phyloP scores from a whole-genome alignment of 2,797 vertebrate species.

The Platyrinchus mystaceus region DNA sequence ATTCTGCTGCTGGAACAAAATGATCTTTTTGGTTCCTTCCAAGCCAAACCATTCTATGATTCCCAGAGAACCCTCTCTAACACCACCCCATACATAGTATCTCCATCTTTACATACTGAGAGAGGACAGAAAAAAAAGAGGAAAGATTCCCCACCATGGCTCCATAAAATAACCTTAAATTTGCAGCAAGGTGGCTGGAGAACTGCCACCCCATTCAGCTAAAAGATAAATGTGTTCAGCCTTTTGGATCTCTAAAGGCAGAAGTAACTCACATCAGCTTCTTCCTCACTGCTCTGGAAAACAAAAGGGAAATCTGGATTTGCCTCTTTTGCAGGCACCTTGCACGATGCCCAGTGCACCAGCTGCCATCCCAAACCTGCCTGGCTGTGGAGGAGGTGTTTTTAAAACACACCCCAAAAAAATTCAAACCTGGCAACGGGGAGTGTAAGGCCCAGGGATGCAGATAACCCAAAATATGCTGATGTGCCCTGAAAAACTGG shows the following conservation, averaged over 20 bases:
- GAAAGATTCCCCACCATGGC: background rate
- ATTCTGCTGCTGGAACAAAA: background rate
- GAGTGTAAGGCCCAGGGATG: background rate
- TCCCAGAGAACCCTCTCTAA: background rate
- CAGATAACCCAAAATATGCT: background rate
- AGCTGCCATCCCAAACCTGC: background rate
- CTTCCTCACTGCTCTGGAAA: background rate
- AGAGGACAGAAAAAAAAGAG: background rate
- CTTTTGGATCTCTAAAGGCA: background rate
- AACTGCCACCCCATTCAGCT: background rate
- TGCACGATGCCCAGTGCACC: fast-evolving
- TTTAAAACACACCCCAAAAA: background rate
- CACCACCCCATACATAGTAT: fast-evolving
- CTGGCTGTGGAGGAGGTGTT: background rate
- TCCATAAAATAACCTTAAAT: background rate
- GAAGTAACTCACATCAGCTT: background rate
- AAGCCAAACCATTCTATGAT: background rate
- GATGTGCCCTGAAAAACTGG: background rate
- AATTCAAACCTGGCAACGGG: fast-evolving
- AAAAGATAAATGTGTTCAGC: background rate
- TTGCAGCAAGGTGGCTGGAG: background rate
- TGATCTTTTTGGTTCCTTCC: background rate
- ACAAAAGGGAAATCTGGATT: background rate
- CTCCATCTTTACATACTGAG: background rate
- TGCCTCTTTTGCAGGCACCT: background rate